phyloP scores from a whole-genome alignment of 1,140 invertebrate species.

The Achroia grisella region DNA sequence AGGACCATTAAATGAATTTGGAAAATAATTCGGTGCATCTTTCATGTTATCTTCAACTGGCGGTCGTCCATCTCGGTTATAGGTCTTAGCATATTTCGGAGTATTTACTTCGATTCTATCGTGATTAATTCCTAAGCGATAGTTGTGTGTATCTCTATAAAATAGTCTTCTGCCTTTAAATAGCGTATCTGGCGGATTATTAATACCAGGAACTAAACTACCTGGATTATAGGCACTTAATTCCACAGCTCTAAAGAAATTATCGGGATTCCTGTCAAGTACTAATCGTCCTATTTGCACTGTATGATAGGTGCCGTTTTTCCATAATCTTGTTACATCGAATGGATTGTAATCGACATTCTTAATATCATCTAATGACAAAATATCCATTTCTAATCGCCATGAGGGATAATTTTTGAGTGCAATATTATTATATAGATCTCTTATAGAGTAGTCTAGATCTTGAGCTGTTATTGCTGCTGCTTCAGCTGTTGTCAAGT shows the following conservation, averaged over 20 bases:
- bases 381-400: conserved; percentile 74
- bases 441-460: conserved; percentile 80
- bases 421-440: conserved; percentile 83
- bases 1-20: conserved; percentile 93
- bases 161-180: conserved; percentile 88
- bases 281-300: conserved; percentile 85
- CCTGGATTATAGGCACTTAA: conserved; percentile 89
- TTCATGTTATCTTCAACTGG: conserved; percentile 77
- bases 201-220: conserved; percentile 88
- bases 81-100: conserved; percentile 77
- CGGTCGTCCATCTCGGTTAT: conserved; percentile 87
- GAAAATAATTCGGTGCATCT: conserved; percentile 93
- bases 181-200: conserved; percentile 88
- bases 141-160: conserved; percentile 89
- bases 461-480: conserved; percentile 73
- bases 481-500: conserved; percentile 74
- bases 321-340: conserved; percentile 80
- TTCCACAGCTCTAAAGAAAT: conserved; percentile 89
- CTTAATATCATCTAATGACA: conserved; percentile 61
- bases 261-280: conserved; percentile 84
- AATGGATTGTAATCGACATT: conserved; percentile 74
- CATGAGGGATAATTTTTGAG: conserved; percentile 66
- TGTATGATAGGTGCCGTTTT: conserved; percentile 15
- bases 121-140: conserved; percentile 89
- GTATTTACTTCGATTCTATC: conserved; percentile 89